phyloP scores from a whole-genome alignment of 1,140 invertebrate species.

The Plutomurus gul region DNA sequence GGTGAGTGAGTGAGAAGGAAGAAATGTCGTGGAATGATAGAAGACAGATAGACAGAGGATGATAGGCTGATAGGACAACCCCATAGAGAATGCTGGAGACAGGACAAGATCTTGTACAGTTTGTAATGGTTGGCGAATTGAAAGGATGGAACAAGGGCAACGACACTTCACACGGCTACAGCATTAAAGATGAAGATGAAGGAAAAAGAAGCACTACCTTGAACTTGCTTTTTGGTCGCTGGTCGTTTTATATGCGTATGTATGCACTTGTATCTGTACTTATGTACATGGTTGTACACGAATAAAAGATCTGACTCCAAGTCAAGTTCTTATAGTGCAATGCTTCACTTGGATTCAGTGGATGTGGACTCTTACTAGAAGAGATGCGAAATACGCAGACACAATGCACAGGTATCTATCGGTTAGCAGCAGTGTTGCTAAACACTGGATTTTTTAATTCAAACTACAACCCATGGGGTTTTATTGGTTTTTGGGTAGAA shows the following conservation, averaged over 20 bases:
- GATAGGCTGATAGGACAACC: not conserved
- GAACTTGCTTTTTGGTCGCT: not conserved
- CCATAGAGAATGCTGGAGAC: not conserved
- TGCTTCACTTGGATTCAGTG: too few relatives aligned
- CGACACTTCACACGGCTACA: not conserved
- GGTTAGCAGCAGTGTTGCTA: too few relatives aligned
- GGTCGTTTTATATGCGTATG: not conserved
- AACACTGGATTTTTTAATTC: too few relatives aligned
- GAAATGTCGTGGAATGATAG: not conserved
- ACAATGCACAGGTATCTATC: too few relatives aligned
- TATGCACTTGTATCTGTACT: too few relatives aligned
- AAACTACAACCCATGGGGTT: too few relatives aligned
- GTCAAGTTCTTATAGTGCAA: too few relatives aligned
- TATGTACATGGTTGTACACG: too few relatives aligned
- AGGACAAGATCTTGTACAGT: constrained; percentile 9
- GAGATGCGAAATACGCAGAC: too few relatives aligned
- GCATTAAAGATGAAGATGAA: not conserved
- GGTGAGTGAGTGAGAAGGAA: not conserved
- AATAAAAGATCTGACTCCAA: too few relatives aligned
- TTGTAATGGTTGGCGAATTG: constrained; percentile 2
- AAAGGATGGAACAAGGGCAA: constrained; percentile 15
- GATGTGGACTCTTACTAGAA: too few relatives aligned
- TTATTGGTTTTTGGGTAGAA: too few relatives aligned
- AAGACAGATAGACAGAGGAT: not conserved
- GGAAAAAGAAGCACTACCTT: constrained; percentile 19